Base-by-base conservation (phyloP, 2,888 invertebrate species). In the Meiosimyza decipiens region DNA sequence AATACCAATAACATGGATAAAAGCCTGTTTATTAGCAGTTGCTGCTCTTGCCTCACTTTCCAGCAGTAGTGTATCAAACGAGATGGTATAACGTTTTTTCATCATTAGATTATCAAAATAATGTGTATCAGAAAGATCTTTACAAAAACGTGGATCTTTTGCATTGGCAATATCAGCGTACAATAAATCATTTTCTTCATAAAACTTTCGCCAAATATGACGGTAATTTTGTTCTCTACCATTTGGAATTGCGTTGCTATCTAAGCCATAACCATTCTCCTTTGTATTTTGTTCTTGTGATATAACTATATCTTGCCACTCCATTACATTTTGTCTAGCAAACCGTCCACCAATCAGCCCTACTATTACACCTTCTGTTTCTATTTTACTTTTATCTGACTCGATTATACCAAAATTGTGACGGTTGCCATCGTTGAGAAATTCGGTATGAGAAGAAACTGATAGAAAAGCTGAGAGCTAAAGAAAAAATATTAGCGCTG, bases 1-100 rank as follows among this genome's bases (percentile, higher is more conserved):
- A 59, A 90, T 88, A 2, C 91, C 92, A 60, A 91, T 89, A 18
- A 92, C 86, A 80, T 91, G 91, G 1, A 92, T 77, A 76, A 88
- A 92, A 0, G 90, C 91, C 6, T 87, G 86, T 28, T 87, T 89
- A 16, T 85, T 87, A 9, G 82, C 84, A 1, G 86, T 85, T n/a
- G 82, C 83, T 0, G 90, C 91, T 28, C 91, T 85, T 0, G 84
- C 81, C 67, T 91, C 89, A 0, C 91, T 90, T 71, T 92, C 92
- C 13, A 91, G 76, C 1, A 92, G 80, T 6, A 90, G 86, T 1
- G 89, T 89, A 77, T 92, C 92, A 1, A 91, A 89, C 0, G 89
- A 82, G 1, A 91, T 84, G 18, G 87, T 84, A 49, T 89, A 79
- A 33, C 91, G 82, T 77, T 79, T 82, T 49, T 74, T 80, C 80